phyloP scores from a whole-genome alignment of 2,113 vertebrate genomes.

The Coreoperca whiteheadi region DNA sequence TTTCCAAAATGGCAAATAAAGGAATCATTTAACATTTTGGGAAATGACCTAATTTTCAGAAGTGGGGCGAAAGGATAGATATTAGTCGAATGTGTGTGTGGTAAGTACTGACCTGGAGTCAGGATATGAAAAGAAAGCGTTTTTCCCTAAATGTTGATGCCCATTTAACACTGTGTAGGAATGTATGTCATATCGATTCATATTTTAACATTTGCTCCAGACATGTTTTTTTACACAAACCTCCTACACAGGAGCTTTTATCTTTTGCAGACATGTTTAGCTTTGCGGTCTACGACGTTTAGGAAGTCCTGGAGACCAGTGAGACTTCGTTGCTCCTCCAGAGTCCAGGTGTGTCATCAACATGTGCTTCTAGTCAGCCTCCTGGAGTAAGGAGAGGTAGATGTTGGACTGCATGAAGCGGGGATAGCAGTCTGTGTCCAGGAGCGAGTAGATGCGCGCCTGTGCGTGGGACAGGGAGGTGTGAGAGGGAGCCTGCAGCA shows the following conservation, averaged over 20 bases:
- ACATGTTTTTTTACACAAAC: background rate
- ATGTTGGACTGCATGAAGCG: constrained; percentile 85
- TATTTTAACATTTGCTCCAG: background rate
- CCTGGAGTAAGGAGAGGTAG: constrained; percentile 77
- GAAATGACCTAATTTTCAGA: background rate
- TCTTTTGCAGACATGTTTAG: background rate
- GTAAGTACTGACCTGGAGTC: background rate
- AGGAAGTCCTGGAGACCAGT: background rate
- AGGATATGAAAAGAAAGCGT: too few relatives aligned
- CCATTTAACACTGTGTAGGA: too few relatives aligned
- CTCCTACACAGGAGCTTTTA: background rate
- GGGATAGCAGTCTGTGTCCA: constrained; percentile 85
- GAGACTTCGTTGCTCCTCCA: background rate
- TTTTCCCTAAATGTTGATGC: background rate
- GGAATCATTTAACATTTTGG: background rate
- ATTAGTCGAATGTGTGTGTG: background rate
- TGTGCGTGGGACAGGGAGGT: constrained; percentile 80
- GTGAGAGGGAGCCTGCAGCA: constrained; percentile 82
- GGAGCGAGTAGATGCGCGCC: constrained; percentile 83
- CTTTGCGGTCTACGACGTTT: background rate
- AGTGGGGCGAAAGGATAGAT: background rate
- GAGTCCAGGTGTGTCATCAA: background rate
- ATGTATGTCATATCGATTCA: too few relatives aligned
- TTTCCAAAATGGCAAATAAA: background rate
- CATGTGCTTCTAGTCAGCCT: constrained; percentile 50